A percentile compares a stretch with the other conserved stretches of the same genome.
Conservation (phyloP, 1,140 invertebrate genomes). For the Armadillidium nasatum region DNA sequence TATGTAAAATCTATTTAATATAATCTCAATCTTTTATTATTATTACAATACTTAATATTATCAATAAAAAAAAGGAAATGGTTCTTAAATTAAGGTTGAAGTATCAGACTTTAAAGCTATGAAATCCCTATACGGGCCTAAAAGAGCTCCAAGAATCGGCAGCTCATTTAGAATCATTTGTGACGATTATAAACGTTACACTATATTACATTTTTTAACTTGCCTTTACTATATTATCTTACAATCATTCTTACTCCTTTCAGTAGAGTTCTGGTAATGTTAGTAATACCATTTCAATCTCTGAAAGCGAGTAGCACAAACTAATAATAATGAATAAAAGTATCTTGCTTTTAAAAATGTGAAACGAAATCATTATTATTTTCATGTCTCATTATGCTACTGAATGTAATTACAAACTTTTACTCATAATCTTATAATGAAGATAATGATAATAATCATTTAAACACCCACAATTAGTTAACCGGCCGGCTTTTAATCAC, state of each 20-base stretch:
- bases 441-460: not conserved
- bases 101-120: not conserved
- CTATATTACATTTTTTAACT: too few species aligned
- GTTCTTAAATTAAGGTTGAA: not conserved
- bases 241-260: too few species aligned
- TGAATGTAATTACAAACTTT: too few species aligned
- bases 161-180: not conserved
- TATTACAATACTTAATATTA: not conserved
- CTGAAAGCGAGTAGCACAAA: not conserved
- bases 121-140: too few species aligned
- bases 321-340: not conserved
- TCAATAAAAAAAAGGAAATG: not conserved
- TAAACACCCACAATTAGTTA: not conserved
- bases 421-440: too few species aligned
- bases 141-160: not conserved
- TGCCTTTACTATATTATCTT: too few species aligned
- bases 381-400: not conserved
- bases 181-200: too few species aligned
- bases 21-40: not conserved
- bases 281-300: too few species aligned
- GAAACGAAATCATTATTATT: not conserved
- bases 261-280: too few species aligned
- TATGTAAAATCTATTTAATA: conserved; percentile 3
- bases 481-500: not conserved
- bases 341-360: too few species aligned